Evolutionary conservation across 2,797 vertebrate species (phyloP), one percentile per base, ranked within the genome.

Genomic region (Anguilla anguilla): DNA sequence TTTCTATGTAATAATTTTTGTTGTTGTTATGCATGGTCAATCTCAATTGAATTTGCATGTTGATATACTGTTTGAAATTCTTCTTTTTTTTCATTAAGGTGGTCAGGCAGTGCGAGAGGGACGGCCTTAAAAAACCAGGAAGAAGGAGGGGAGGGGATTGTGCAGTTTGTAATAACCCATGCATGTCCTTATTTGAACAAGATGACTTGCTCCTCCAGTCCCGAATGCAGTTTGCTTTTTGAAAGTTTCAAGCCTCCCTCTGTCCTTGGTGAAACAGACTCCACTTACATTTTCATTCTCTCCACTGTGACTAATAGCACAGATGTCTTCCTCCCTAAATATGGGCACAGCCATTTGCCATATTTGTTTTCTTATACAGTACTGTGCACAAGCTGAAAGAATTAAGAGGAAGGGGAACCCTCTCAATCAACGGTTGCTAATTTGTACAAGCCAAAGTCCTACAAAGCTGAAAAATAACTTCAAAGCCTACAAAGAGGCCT

Each of bases 151-250:
- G 55, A 31, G 82, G 25, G 82, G 25, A 57, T 22, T 46, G 43
- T 25, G 64, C 10, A 81, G 51, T 84, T 84, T 55, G 7, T 84
- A 55, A 22, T 53, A 53, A 31, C 19, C 31, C 51, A 35, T 85
- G 28, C 61, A 39, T 85, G 35, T 35, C 83, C 55, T 39, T 85
- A 85, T 61, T 85, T 85, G 51, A 85, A 61, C 10, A 85, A 39
- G 83, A 64, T 81, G 39, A 85, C 83, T 31, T 39, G 55, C 17
- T 61, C 28, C 83, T 85, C 17, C 55, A 39, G 31, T 19, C 3
- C 11, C 39, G 22, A 81, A 81, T 46, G 19, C 19, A 46, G 6
- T 43, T 35, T 46, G 39, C 19, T 79, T 39, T 46, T 19, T 25
- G 17, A 79, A 81, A 25, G 17, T 5, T 81, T 81, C 39, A 46